These are phyloP conservation scores for Calypte anna DNA, from an alignment of 2,113 vertebrate genomes.

Conservation along the genomic window DNA sequence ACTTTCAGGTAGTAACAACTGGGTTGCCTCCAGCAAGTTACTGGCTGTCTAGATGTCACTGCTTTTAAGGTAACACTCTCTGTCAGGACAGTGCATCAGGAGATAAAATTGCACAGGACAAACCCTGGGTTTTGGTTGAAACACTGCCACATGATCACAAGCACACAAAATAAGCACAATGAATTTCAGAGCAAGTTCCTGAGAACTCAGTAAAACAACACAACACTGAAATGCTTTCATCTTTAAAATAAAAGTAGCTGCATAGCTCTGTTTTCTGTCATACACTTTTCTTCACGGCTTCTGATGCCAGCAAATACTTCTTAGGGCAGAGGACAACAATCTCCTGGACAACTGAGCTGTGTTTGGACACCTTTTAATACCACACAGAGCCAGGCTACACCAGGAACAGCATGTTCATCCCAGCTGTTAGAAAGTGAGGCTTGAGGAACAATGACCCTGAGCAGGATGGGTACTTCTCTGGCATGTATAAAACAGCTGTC, in stretches of 20 bases:
- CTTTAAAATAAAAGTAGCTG: background rate
- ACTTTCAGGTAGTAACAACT: background rate
- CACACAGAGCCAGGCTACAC: background rate
- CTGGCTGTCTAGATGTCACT: background rate
- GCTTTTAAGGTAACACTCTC: background rate
- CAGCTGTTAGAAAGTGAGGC: background rate
- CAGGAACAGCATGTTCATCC: background rate
- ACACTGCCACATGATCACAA: background rate
- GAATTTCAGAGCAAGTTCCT: background rate
- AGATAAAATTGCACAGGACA: background rate
- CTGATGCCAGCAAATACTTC: background rate
- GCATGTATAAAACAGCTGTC: background rate
- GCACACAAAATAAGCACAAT: background rate
- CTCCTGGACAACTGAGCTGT: background rate
- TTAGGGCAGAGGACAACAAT: background rate
- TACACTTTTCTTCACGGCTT: background rate
- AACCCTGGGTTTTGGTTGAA: accelerated
- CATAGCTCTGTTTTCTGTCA: background rate
- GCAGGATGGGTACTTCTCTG: background rate
- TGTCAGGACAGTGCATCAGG: background rate
- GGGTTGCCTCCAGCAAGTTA: background rate
- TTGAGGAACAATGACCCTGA: background rate
- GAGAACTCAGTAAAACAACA: background rate
- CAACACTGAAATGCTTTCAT: background rate
- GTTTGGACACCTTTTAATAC: background rate